Evolutionary conservation across 2,797 vertebrate species (phyloP), one percentile per base, ranked within the genome.

Genomic region (Pelochelys cantorii): DNA sequence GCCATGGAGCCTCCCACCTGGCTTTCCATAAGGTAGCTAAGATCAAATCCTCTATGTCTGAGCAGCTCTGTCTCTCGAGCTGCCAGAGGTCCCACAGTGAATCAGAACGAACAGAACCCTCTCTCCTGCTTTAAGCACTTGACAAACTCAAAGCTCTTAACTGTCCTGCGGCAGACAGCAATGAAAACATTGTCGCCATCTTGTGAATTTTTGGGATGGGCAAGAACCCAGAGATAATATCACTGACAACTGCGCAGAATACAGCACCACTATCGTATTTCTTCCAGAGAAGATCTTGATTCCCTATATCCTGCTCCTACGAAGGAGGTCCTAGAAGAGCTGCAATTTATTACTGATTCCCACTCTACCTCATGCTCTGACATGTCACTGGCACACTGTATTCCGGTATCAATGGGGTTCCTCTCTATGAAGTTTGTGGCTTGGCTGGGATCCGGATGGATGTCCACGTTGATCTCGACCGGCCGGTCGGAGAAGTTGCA

Each of bases 341-440:
- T 9, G 13, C 23, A 14, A 20, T 23, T 55, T 20, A 79, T 54
- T n/a, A 9, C 74, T 68, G 37, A 37, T 34, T 37, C 80, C 60
- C 5, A 55, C 85, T 14, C 74, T 88, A 99, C 99, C 98, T 99
- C 98, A 1, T 99, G 99, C 85, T 98, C 97, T 0, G 99, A 99
- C 99, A 99, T 98, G 62, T 98, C 97, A 18, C 96, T 54, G 18
- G 97, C 89, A 90, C 98, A 98, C 95, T 99, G 99, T 18, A 97
- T 57, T 0, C 81, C 93, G 0, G 85, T 97, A 92, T 99, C 98
- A 88, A 98, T 98, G 0, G 97, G 98, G 92, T 97, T 98, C 79
- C 97, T 97, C 42, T 97, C 97, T 79, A 99, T 79, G 68, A 98
- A 99, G 91, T 92, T 85, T 0, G 54, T 62, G 0, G 98, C 96